Evolutionary conservation across 2,888 invertebrate species (phyloP).

Genomic region (Lochmaea crataegi): DNA sequence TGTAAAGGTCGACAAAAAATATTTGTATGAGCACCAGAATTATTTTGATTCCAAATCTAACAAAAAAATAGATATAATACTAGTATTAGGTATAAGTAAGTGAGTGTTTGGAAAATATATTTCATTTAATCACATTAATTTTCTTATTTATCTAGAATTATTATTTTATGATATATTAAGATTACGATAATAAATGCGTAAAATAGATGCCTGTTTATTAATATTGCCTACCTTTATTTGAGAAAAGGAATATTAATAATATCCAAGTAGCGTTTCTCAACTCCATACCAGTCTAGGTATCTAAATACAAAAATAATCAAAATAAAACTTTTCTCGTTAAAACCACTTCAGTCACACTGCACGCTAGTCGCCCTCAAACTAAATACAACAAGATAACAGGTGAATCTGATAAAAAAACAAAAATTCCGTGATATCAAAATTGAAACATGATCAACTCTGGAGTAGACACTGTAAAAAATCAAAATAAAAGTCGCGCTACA

Average conservation of each 20-base stretch:
- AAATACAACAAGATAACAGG: slow-evolving; percentile 11
- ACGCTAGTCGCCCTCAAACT: neutral
- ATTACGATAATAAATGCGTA: neutral
- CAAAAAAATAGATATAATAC: neutral
- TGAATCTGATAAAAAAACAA: slow-evolving; percentile 16
- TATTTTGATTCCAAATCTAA: neutral
- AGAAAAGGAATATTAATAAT: neutral
- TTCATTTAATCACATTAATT: too few species aligned
- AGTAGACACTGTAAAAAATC: slow-evolving; percentile 3
- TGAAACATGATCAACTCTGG: slow-evolving; percentile 13
- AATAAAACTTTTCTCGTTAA: neutral
- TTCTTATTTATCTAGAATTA: too few species aligned
- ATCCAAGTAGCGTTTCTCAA: neutral
- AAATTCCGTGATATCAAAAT: slow-evolving; percentile 16
- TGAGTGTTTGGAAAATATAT: too few species aligned
- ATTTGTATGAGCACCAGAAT: too few species aligned
- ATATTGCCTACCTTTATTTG: neutral
- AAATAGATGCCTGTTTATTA: neutral
- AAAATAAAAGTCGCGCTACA: slow-evolving; percentile 1
- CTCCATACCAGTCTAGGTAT: neutral
- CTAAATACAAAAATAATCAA: neutral
- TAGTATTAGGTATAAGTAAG: too few species aligned
- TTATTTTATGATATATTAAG: too few species aligned
- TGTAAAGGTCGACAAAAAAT: too few species aligned
- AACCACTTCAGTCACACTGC: neutral